Conservation (phyloP, 2,888 invertebrate species). For the Cosmorhoe ocellata region DNA sequence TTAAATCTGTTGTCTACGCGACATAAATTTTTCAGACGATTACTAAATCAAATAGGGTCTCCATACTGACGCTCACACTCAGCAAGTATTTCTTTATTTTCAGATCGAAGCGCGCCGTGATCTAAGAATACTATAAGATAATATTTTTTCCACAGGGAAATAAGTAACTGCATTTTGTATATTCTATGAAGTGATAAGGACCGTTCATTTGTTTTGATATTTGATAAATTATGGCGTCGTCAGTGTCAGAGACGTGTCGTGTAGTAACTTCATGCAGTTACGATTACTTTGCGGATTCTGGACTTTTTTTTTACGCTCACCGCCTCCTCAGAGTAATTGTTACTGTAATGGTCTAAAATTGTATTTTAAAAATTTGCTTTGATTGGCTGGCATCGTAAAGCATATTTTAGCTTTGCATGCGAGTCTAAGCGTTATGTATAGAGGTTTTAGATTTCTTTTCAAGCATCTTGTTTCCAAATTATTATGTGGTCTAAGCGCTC, state of each 20-base stretch:
- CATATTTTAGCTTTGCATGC: conserved; percentile 69
- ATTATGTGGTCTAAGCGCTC: conserved; percentile 33
- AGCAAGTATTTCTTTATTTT: conserved; percentile 50
- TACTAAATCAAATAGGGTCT: too few species aligned
- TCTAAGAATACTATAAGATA: conserved; percentile 83
- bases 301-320: conserved; percentile 81
- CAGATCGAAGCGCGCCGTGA: conserved; percentile 82
- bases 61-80: too few species aligned
- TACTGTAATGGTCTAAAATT: conserved; percentile 68
- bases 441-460: conserved; percentile 77
- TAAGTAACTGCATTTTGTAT: conserved; percentile 84
- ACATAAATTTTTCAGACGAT: too few species aligned
- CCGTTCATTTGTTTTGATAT: conserved; percentile 81
- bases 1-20: too few species aligned
- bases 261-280: conserved; percentile 67
- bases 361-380: conserved; percentile 75
- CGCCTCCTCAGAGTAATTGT: conserved; percentile 77
- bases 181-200: conserved; percentile 83
- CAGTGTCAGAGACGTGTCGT: conserved; percentile 68
- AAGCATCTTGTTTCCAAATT: conserved; percentile 63
- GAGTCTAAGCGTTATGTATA: conserved; percentile 79
- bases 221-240: conserved; percentile 79
- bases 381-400: conserved; percentile 68
- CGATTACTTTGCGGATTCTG: conserved; percentile 80
- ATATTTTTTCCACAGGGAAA: conserved; percentile 84